Conservation (phyloP, 1,140 invertebrate species). For the Lepidurus apus region DNA sequence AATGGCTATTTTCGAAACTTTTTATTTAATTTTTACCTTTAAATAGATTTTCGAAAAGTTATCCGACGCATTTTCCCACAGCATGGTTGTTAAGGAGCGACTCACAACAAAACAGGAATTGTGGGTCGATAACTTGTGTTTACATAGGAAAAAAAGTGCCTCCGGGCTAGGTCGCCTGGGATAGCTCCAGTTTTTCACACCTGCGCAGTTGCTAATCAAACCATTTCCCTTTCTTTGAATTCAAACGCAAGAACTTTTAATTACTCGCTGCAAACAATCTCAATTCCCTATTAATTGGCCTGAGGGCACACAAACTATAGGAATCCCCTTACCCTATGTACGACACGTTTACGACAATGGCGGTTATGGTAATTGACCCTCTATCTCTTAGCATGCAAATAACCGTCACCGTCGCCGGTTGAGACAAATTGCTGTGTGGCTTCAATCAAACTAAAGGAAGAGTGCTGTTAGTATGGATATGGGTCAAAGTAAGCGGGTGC, state of each 20-base stretch:
- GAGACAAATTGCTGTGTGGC: neutral
- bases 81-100: conserved; percentile 18
- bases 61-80: neutral
- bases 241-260: too few relatives aligned
- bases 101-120: conserved; percentile 1
- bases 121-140: conserved; percentile 14
- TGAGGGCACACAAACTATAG: too few relatives aligned
- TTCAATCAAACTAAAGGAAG: neutral
- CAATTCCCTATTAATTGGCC: too few relatives aligned
- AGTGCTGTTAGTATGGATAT: conserved; percentile 6
- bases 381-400: too few relatives aligned
- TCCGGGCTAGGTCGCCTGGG: neutral
- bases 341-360: too few relatives aligned
- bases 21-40: neutral
- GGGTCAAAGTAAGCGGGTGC: conserved; percentile 17
- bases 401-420: neutral
- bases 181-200: neutral
- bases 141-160: neutral
- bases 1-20: neutral
- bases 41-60: conserved; percentile 11
- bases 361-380: too few relatives aligned
- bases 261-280: too few relatives aligned
- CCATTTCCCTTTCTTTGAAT: too few relatives aligned
- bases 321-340: too few relatives aligned
- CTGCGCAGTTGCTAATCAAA: neutral